phyloP scores from a whole-genome alignment of 2,888 invertebrate genomes.

The Trilocha varians region DNA sequence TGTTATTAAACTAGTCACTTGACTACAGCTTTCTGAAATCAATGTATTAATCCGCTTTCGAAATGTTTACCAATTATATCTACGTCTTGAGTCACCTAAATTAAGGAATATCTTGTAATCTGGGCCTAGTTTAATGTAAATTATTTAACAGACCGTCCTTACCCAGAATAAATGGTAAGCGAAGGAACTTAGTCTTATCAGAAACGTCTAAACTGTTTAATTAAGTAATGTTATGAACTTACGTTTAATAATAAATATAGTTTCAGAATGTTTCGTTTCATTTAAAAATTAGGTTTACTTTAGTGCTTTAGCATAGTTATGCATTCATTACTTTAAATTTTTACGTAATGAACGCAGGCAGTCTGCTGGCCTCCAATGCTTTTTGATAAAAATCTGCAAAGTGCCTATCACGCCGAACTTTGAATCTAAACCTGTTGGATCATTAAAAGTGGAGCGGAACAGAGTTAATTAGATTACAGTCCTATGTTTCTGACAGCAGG shows the following conservation, averaged over 20 bases:
- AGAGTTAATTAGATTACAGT: too few relatives aligned
- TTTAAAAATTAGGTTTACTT: conserved; percentile 1
- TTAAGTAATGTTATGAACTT: conserved; percentile 72
- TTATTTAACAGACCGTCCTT: conserved; percentile 67
- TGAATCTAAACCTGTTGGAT: too few relatives aligned
- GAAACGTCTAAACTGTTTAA: conserved; percentile 67
- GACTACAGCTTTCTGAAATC: conserved; percentile 38
- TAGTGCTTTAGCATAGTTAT: too few relatives aligned
- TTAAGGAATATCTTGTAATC: conserved; percentile 27
- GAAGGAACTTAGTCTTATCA: conserved; percentile 58
- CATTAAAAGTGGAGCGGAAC: too few relatives aligned
- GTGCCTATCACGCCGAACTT: too few relatives aligned
- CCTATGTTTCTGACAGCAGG: too few relatives aligned
- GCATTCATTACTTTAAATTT: too few relatives aligned
- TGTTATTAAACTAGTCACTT: conserved; percentile 44
- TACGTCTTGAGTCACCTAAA: not conserved
- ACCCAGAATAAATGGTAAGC: conserved; percentile 62
- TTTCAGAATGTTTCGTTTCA: conserved; percentile 46
- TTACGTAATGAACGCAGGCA: too few relatives aligned
- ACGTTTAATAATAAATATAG: conserved; percentile 70
- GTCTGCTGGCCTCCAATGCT: too few relatives aligned
- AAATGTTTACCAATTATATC: conserved; percentile 15
- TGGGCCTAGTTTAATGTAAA: conserved; percentile 69
- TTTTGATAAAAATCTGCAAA: too few relatives aligned
- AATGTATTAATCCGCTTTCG: conserved; percentile 25